A percentile compares a stretch with the other conserved stretches of the same genome.
These are phyloP conservation scores for Rhagium mordax DNA, from an alignment of 2,888 invertebrate genomes.

Conservation along the genomic window DNA sequence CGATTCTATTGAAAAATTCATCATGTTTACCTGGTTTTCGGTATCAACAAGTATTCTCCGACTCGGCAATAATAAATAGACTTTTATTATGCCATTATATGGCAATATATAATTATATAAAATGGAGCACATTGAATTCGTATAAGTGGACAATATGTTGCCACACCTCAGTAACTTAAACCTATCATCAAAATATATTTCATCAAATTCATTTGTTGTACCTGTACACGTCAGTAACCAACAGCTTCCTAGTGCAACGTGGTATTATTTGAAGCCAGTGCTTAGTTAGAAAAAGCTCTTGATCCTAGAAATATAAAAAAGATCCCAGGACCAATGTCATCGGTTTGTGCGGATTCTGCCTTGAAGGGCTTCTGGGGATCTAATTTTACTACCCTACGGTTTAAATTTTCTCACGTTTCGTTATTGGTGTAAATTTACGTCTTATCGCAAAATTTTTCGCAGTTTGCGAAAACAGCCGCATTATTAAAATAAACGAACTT, in stretches of 20 bases:
- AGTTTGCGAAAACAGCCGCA: too few species aligned
- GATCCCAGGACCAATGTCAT: too few species aligned
- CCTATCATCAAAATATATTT: slow-evolving; percentile 17
- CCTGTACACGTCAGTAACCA: background rate
- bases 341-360: too few species aligned
- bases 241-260: background rate
- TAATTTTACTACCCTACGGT: too few species aligned
- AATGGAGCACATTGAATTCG: slow-evolving; percentile 31
- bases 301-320: too few species aligned
- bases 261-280: background rate
- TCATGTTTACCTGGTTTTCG: slow-evolving; percentile 49
- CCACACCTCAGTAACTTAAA: background rate
- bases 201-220: background rate
- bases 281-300: too few species aligned
- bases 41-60: slow-evolving; percentile 49
- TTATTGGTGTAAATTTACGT: too few species aligned
- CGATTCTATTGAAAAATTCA: slow-evolving; percentile 47
- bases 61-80: slow-evolving; percentile 40
- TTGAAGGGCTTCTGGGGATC: too few species aligned
- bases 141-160: slow-evolving; percentile 23
- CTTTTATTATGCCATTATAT: slow-evolving; percentile 44
- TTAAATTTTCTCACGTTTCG: too few species aligned
- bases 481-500: too few species aligned
- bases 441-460: too few species aligned
- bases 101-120: slow-evolving; percentile 37